Evolutionary conservation across 2,888 invertebrate genomes (phyloP), one percentile per base, ranked within the genome.

Genomic region (Agapetus fuscipes): DNA sequence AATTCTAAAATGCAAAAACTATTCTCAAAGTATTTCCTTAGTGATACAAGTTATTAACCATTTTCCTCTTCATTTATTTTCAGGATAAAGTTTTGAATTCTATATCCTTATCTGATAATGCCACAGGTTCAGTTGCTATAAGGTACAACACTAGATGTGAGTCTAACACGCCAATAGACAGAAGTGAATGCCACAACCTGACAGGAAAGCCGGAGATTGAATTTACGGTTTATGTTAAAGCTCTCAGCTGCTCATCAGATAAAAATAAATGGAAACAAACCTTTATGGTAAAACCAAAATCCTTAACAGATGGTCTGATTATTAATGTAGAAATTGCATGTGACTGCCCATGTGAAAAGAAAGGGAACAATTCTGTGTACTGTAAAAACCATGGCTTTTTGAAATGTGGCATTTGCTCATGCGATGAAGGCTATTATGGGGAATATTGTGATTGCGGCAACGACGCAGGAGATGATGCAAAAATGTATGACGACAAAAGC

Each of bases 261-360:
- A 55, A 60, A 17, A 56, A 53, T 4, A 57, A 66, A 33, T 62
- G 70, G 63, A 60, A 61, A 37, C 62, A 63, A 53, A 56, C 54
- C 2, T 67, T 89, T 45, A 64, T 69, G 39, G 77, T 90, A 46
- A 73, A 76, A 52, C 80, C 87, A 1, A 76, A 79, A 48, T 85
- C 83, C 3, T 61, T 86, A 4, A 73, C 76, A 26, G 88, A 88
- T 54, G 73, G 71, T 47, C 58, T 89, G 11, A 63, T 59, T 1
- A 60, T 91, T 16, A 72, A 83, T 17, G 57, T 90, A 17, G 72
- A 80, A 34, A 64, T 83, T 20, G 62, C 81, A 31, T 84, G 83
- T 52, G 73, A 78, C 42, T 90, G 89, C 57, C 66, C 74, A 17
- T 90, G 88, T 59, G 84, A 83, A 53, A 15, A 32, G n/a, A 54